Evolutionary conservation across 2,797 vertebrate genomes (phyloP).

Genomic region (Acridotheres tristis): DNA sequence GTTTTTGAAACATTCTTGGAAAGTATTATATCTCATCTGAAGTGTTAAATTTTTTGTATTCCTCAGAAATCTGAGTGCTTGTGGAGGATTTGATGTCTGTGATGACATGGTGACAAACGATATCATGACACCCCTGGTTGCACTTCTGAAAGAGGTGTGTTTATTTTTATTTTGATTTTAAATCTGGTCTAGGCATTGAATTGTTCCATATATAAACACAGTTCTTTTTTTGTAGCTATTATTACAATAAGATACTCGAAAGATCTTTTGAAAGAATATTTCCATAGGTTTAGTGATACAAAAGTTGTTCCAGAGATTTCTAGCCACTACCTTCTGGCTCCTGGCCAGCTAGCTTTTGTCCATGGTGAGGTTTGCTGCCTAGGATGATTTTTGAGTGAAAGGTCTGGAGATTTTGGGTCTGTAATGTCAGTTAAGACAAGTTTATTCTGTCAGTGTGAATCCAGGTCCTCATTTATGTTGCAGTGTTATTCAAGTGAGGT

Average conservation of each 20-base stretch:
- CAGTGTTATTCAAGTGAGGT: neutral
- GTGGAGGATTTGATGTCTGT: conserved; percentile 94
- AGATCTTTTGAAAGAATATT: neutral
- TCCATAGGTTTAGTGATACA: neutral
- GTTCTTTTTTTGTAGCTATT: neutral
- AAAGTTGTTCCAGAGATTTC: neutral
- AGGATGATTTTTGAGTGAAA: neutral
- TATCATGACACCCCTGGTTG: conserved; percentile 91
- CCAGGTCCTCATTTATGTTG: neutral
- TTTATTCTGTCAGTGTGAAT: neutral
- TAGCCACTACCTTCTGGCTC: neutral
- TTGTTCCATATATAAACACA: neutral
- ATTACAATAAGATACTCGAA: neutral
- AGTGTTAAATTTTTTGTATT: neutral
- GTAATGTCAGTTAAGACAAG: neutral
- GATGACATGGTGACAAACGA: conserved; percentile 98
- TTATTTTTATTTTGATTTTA: neutral
- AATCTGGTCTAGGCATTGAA: neutral
- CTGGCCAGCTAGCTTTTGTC: neutral
- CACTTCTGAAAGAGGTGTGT: conserved; percentile 90
- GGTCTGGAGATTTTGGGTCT: neutral
- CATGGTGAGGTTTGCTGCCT: neutral
- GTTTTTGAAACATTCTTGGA: neutral
- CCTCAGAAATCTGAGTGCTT: conserved; percentile 92
- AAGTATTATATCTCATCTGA: neutral